phyloP scores from a whole-genome alignment of 1,140 invertebrate species.

The Elymnias hypermnestra region DNA sequence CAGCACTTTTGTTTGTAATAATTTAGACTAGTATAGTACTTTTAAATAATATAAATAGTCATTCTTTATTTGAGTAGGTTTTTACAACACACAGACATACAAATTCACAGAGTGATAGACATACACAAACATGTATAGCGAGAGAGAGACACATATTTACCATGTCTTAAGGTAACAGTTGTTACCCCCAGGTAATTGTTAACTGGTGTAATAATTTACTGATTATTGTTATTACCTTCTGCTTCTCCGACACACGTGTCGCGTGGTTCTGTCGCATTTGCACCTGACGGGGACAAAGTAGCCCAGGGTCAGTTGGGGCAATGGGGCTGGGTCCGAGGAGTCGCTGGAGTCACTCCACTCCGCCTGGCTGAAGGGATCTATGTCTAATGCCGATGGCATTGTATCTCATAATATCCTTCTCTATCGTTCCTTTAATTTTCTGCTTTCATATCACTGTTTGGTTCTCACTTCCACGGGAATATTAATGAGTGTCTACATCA shows the following conservation, averaged over 20 bases:
- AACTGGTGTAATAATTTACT: too few relatives aligned
- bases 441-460: slow-evolving; percentile 2
- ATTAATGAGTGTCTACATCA: slow-evolving; percentile 11
- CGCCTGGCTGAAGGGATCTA: slow-evolving; percentile 58
- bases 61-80: too few relatives aligned
- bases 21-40: too few relatives aligned
- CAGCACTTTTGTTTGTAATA: too few relatives aligned
- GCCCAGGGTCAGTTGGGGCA: slow-evolving; percentile 56
- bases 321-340: slow-evolving; percentile 45
- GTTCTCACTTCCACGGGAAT: slow-evolving; percentile 17
- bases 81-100: too few relatives aligned
- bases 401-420: slow-evolving; percentile 10
- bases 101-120: too few relatives aligned
- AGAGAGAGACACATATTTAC: too few relatives aligned
- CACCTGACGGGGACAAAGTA: slow-evolving; percentile 69
- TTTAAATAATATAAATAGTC: too few relatives aligned
- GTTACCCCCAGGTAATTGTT: too few relatives aligned
- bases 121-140: too few relatives aligned
- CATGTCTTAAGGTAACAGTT: too few relatives aligned
- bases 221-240: slow-evolving; percentile 40
- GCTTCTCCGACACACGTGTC: slow-evolving; percentile 64
- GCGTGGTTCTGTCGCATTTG: slow-evolving; percentile 49
- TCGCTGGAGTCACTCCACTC: slow-evolving; percentile 68
- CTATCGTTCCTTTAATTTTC: slow-evolving; percentile 1
- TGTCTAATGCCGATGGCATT: slow-evolving; percentile 57